A percentile compares a stretch with the other conserved stretches of the same genome.
Conservation (phyloP, 2,888 invertebrate species). For the Poecilobothrus nobilitatus region DNA sequence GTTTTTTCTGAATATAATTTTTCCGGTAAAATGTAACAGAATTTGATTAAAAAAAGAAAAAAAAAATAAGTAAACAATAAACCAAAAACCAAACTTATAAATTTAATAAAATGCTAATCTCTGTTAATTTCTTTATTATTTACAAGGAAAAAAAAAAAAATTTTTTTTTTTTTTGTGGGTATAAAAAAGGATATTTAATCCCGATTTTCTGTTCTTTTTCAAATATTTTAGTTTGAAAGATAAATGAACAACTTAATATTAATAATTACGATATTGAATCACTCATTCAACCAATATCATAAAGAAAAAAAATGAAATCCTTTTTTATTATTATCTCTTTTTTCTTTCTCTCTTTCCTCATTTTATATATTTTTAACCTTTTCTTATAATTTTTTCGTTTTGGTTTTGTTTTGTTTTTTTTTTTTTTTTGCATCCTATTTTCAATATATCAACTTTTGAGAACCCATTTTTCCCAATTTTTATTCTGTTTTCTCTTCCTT, state of each 20-base stretch:
- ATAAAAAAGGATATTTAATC: background rate
- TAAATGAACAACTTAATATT: conserved; percentile 3
- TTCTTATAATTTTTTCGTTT: no score
- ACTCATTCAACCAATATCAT: background rate
- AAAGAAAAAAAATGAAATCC: background rate
- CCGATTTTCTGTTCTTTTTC: background rate
- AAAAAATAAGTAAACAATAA: background rate
- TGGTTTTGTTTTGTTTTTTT: no score
- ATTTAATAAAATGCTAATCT: conserved; percentile 5
- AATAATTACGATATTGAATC: conserved; percentile 6
- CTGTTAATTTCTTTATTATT: conserved; percentile 6
- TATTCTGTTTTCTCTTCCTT: background rate
- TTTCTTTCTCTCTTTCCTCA: background rate
- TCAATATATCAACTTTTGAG: no score
- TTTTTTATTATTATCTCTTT: background rate
- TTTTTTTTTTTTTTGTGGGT: no score
- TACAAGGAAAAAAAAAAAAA: background rate
- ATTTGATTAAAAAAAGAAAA: background rate
- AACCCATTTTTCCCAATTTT: no score
- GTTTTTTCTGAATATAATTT: no score
- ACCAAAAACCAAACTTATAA: background rate
- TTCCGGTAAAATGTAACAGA: background rate
- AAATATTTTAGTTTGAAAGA: background rate
- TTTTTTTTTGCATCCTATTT: no score
- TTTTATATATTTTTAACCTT: no score